Evolutionary conservation across 2,888 invertebrate species (phyloP), one percentile per base, ranked within the genome.

Genomic region (Standfussiana lucernea): DNA sequence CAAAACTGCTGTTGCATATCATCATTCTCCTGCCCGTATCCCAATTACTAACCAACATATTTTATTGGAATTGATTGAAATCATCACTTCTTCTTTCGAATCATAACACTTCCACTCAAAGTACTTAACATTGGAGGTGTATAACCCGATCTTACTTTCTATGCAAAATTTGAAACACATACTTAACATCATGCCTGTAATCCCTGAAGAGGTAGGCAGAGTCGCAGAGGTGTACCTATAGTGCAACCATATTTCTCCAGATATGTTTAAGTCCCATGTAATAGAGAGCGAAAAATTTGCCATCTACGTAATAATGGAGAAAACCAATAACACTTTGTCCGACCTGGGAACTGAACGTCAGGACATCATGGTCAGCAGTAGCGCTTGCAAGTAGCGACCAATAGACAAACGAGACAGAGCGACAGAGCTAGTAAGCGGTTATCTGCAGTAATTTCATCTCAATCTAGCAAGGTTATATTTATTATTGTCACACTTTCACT

Each of bases 401-500:
- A 13, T 32, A 24, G 18, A 32, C 37, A 32, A 13, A 32, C n/a
- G 53, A 47, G 24, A 2, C 7, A 24, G 6, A 35, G n/a, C 21
- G 24, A 2, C 7, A 24, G 6, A 35, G n/a, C 21, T 75, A 64
- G 35, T 77, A 47, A 40, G 18, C 42, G 21, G 59, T 59, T 72
- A 53, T 59, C 56, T 61, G 42, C 37, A 79, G 64, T 66, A 62
- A 81, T 71, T 68, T 67, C 71, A 53, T 37, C 72, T 67, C 59
- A 71, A 47, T 61, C 10, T 37, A 35, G 8, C 86, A 83, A 83
- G 86, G 86, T 71, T 82, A 77, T 77, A 66, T 76, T 82, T 71
- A 71, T 73, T 82, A 86, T 82, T 50, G 83, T 73, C 68, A 53
- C 64, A 73, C 86, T 77, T 83, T 83, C 86, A 71, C 78, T 50